These are phyloP conservation scores for Ephialtes manifestator DNA, from an alignment of 2,888 invertebrate species.

Conservation along the genomic window DNA sequence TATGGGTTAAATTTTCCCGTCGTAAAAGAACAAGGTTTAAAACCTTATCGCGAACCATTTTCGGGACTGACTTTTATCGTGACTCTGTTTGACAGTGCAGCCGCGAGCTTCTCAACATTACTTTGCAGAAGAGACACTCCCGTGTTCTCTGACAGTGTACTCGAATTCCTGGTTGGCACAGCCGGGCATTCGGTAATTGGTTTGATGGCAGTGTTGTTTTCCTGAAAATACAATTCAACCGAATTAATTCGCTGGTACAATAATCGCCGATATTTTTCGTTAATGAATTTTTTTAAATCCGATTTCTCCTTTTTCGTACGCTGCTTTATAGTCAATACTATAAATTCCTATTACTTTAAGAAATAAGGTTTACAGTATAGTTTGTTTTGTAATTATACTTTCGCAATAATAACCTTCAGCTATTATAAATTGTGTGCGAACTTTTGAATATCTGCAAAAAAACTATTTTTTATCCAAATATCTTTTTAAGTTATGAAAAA, in stretches of 20 bases:
- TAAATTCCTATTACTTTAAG: too few species aligned
- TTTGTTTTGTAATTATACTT: too few species aligned
- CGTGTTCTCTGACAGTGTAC: constrained; percentile 70
- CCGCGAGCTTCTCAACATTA: constrained; percentile 82
- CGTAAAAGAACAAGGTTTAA: constrained; percentile 19
- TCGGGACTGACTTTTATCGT: constrained; percentile 85
- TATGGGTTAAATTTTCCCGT: constrained; percentile 37
- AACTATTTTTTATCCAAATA: too few species aligned
- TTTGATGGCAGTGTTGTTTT: constrained; percentile 73
- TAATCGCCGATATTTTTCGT: neutral
- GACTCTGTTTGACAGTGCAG: constrained; percentile 83
- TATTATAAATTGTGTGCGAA: too few species aligned
- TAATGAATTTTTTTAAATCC: too few species aligned
- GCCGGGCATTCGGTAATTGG: constrained; percentile 67
- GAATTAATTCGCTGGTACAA: neutral
- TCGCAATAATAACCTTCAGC: too few species aligned
- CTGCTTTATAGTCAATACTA: too few species aligned
- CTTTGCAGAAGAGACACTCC: constrained; percentile 75
- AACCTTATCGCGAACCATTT: constrained; percentile 81
- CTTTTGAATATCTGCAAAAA: too few species aligned
- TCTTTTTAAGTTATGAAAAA: too few species aligned
- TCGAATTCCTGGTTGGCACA: constrained; percentile 50
- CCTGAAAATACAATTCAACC: constrained; percentile 71
- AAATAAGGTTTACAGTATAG: too few species aligned
- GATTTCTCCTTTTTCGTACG: too few species aligned